Evolutionary conservation across 2,888 invertebrate genomes (phyloP).

Genomic region (Cenopis cana): DNA sequence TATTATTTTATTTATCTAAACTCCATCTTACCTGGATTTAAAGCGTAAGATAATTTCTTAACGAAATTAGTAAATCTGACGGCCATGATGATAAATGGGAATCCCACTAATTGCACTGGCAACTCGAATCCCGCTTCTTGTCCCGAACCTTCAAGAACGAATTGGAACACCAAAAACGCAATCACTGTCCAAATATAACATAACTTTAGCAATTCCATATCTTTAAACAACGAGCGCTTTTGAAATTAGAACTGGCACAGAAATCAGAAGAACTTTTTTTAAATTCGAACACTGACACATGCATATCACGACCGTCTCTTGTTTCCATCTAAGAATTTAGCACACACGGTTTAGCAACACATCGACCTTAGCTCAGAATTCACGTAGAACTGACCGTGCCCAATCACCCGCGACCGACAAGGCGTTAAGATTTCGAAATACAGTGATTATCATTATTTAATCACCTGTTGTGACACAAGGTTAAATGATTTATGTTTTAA

Average conservation of each 20-base stretch:
- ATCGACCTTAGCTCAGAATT: conserved; percentile 68
- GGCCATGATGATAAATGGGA: conserved; percentile 92
- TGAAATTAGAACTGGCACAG: conserved; percentile 5
- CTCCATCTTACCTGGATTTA: conserved; percentile 89
- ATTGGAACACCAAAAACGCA: conserved; percentile 68
- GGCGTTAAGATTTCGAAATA: conserved; percentile 64
- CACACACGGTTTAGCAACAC: conserved; percentile 55
- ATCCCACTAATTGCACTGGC: conserved; percentile 93
- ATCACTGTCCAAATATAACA: conserved; percentile 68
- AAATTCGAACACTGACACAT: conserved; percentile 23
- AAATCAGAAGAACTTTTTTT: conserved; percentile 1
- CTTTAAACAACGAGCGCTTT: conserved; percentile 28
- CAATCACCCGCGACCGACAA: conserved; percentile 34
- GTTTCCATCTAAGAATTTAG: conserved; percentile 45
- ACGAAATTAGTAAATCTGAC: conserved; percentile 93
- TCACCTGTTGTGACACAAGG: conserved; percentile 50
- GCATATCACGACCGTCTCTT: conserved; percentile 30
- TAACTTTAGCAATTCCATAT: conserved; percentile 72
- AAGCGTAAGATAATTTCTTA: conserved; percentile 92
- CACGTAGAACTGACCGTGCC: conserved; percentile 70
- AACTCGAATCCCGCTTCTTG: conserved; percentile 78
- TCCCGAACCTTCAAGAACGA: conserved; percentile 65
- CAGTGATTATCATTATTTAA: conserved; percentile 64
- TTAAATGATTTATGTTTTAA: background rate
- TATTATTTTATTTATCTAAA: no score